A percentile compares a stretch with the other conserved stretches of the same genome.
phyloP scores from a whole-genome alignment of 2,888 invertebrate genomes.

The Drosophila anomalata region DNA sequence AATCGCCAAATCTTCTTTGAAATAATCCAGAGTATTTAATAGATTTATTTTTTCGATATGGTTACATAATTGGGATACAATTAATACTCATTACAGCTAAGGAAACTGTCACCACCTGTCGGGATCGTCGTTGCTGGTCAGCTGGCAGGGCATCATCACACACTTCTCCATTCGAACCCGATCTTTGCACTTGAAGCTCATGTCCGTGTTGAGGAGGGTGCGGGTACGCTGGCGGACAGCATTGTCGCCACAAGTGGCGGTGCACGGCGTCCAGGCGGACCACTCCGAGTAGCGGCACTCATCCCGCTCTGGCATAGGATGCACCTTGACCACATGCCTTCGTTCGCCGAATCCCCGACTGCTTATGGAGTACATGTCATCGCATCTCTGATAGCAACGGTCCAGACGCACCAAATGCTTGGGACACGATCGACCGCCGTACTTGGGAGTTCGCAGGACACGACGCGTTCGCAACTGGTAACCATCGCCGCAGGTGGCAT shows the following conservation, averaged over 20 bases:
- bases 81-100: conserved; percentile 26
- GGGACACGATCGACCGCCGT: conserved; percentile 86
- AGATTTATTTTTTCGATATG: conserved; percentile 25
- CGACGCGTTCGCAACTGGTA: conserved; percentile 84
- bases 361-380: conserved; percentile 80
- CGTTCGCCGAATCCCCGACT: conserved; percentile 61
- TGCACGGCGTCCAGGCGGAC: conserved; percentile 89
- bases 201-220: conserved; percentile 80
- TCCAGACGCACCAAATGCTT: conserved; percentile 83
- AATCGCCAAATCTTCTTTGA: too few species aligned
- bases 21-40: conserved; percentile 2
- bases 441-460: conserved; percentile 84
- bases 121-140: conserved; percentile 75
- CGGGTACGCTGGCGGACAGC: conserved; percentile 85
- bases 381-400: conserved; percentile 82
- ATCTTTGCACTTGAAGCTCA: conserved; percentile 82
- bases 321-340: conserved; percentile 49
- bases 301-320: conserved; percentile 60
- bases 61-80: conserved; percentile 31
- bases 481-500: conserved; percentile 85
- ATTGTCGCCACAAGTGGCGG: conserved; percentile 87
- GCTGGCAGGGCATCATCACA: conserved; percentile 80
- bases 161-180: conserved; percentile 82
- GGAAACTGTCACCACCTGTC: conserved; percentile 61
- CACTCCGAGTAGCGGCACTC: conserved; percentile 88